Evolutionary conservation across 1,140 invertebrate species (phyloP), one percentile per base, ranked within the genome.

Genomic region (Ceratina australensis): DNA sequence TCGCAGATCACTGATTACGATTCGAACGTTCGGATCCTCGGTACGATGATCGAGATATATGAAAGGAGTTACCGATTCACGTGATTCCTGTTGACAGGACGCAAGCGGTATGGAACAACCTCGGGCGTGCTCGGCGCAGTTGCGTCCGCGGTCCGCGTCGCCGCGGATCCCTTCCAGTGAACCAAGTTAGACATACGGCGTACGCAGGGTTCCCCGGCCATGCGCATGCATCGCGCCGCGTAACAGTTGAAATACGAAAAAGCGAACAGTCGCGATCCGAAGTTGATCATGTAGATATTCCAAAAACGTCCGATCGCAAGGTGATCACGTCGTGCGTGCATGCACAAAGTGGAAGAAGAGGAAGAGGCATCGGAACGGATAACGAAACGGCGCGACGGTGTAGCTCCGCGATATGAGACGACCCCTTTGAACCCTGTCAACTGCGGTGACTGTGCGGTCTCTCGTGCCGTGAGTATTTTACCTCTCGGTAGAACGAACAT

Each of bases 171-270:
- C 33, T 42, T 42, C 33, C 33, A 42, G 3, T 10, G 33, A 10
- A 10, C 33, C 5, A 10, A 10, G 33, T 10, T 10, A 42, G 33
- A 10, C 3, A 10, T 54, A 54, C 13, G 33, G 33, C 33, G 33
- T 42, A 42, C 33, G 5, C 5, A 10, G 33, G 33, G 2, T 10
- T 10, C 5, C 33, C 5, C 33, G 33, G 33, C 33, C 33, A n/a
- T 87, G 86, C 84, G 83, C 80, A 63, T 81, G 85, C 81, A 79
- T 59, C n/a, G 18, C 78, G 60, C 82, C 87, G 89, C 90, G 87
- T 81, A 89, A 91, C 86, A 91, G 80, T 81, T 86, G 90, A 91
- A 90, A 88, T 90, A 89, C 87, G 88, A 91, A 90, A 91, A 86
- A 91, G 87, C 80, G 84, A 88, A 87, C 73, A 82, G 81, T 82